A percentile compares a stretch with the other conserved stretches of the same genome.
Conservation (phyloP, 2,113 vertebrate genomes). For the Helogale parvula region DNA sequence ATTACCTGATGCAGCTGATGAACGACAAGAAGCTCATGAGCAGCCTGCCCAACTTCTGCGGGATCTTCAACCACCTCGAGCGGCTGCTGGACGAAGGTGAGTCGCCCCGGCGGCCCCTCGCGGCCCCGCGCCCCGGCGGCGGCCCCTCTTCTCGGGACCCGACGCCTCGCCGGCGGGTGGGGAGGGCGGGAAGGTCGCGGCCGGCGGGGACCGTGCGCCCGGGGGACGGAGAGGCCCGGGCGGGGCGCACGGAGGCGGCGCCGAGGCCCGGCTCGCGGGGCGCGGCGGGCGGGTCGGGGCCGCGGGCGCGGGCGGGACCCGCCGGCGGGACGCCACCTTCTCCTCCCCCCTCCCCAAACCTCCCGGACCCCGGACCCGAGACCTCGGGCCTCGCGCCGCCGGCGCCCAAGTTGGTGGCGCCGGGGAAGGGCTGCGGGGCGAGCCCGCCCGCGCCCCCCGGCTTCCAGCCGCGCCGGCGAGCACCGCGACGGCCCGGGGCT, state of each 20-base stretch:
- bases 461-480: not conserved
- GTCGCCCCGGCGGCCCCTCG: not conserved
- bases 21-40: slow-evolving; percentile 99
- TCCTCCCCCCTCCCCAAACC: accelerated
- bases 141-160: not conserved
- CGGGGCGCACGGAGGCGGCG: slow-evolving; percentile 7
- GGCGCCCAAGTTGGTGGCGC: not conserved
- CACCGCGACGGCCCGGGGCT: not conserved
- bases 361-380: not conserved
- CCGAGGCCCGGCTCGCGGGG: not conserved
- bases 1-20: slow-evolving; percentile 99
- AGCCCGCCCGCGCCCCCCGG: too few relatives aligned
- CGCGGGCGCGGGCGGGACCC: not conserved
- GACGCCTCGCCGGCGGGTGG: not conserved
- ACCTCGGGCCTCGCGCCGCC: not conserved
- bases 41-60: slow-evolving; percentile 98
- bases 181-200: slow-evolving; percentile 55
- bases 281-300: not conserved
- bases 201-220: not conserved
- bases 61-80: slow-evolving; percentile 99
- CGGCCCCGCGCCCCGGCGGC: not conserved
- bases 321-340: not conserved
- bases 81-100: slow-evolving; percentile 97
- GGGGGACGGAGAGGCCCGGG: not conserved
- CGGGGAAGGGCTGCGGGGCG: not conserved